phyloP scores from a whole-genome alignment of 2,888 invertebrate species.

The Catocala fraxini region DNA sequence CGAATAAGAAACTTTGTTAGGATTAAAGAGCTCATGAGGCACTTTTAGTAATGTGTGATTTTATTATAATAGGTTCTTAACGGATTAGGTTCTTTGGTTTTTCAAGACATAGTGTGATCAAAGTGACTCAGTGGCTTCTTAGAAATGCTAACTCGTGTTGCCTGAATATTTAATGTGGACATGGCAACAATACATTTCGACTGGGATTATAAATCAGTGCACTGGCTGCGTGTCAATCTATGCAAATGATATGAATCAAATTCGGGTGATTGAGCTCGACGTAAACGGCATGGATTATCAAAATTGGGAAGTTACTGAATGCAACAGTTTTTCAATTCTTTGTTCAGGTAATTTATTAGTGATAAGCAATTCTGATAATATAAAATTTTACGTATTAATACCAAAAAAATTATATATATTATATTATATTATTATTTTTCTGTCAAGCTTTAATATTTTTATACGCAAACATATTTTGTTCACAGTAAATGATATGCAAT shows the following conservation, averaged over 20 bases:
- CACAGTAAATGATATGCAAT: too few relatives aligned
- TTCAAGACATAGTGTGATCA: not conserved
- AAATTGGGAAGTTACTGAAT: not conserved
- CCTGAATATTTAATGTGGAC: slow-evolving; percentile 5
- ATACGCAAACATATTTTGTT: too few relatives aligned
- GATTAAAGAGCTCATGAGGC: slow-evolving; percentile 29
- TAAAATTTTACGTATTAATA: too few relatives aligned
- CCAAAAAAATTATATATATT: too few relatives aligned
- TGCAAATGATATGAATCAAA: slow-evolving; percentile 6
- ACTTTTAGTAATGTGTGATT: slow-evolving; percentile 2
- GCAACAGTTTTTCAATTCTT: not conserved
- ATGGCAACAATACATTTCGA: not conserved
- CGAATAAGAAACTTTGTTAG: slow-evolving; percentile 49
- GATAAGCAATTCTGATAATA: too few relatives aligned
- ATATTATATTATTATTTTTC: too few relatives aligned
- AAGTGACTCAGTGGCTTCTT: slow-evolving; percentile 4
- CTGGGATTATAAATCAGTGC: slow-evolving; percentile 3
- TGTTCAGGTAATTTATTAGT: too few relatives aligned
- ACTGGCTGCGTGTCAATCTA: slow-evolving; percentile 8
- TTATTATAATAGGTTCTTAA: slow-evolving; percentile 11
- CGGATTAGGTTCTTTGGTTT: slow-evolving; percentile 3
- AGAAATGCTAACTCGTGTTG: slow-evolving; percentile 1
- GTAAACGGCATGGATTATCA: not conserved
- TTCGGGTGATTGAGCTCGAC: slow-evolving; percentile 6
- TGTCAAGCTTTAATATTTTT: too few relatives aligned